Evolutionary conservation across 2,113 vertebrate genomes (phyloP).

Genomic region (Heteronetta atricapilla): DNA sequence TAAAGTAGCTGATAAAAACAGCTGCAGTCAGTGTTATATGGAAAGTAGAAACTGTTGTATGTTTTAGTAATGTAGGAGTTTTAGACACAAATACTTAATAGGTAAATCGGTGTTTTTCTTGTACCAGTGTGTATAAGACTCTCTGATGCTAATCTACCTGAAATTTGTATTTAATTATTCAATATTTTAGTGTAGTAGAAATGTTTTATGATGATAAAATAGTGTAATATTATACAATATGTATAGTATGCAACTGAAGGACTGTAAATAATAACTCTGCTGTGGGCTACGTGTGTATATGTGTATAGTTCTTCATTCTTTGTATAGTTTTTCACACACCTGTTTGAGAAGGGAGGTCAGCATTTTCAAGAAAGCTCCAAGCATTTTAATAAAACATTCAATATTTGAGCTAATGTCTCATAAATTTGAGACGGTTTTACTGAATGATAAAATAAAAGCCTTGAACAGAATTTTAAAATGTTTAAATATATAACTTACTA

Average conservation of each 20-base stretch:
- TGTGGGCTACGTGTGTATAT: background rate
- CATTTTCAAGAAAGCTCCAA: background rate
- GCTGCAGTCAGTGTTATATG: background rate
- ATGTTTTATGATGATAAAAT: background rate
- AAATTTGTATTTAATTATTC: background rate
- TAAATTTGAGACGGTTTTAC: background rate
- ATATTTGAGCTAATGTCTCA: background rate
- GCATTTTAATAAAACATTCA: background rate
- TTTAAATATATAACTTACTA: background rate
- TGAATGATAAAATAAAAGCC: background rate
- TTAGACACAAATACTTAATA: background rate
- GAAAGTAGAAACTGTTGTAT: background rate
- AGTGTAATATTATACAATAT: background rate
- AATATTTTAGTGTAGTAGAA: background rate
- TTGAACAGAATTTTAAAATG: background rate
- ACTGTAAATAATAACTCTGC: background rate
- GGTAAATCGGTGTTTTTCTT: background rate
- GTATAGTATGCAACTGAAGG: background rate
- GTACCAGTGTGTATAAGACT: background rate
- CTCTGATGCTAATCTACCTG: background rate
- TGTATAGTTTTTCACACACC: background rate
- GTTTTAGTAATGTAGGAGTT: background rate
- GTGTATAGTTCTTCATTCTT: background rate
- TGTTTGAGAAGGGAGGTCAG: background rate
- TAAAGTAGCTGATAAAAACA: background rate